These are phyloP conservation scores for Musca vetustissima DNA, from an alignment of 1,140 invertebrate genomes.

Conservation along the genomic window DNA sequence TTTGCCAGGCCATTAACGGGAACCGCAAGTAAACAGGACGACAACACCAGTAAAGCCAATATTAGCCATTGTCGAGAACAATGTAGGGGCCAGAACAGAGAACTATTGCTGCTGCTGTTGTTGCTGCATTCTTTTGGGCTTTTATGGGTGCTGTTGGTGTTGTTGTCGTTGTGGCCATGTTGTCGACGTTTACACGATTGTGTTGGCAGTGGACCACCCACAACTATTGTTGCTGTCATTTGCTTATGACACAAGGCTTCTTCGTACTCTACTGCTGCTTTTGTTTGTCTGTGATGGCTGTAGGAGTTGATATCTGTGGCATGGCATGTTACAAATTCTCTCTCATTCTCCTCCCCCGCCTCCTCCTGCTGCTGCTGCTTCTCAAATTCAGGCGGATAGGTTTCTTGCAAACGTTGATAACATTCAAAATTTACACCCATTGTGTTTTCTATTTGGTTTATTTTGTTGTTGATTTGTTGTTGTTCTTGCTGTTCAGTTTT, in stretches of 20 bases:
- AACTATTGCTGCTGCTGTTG: constrained; percentile 28
- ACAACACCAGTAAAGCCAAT: background rate
- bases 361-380: too few relatives aligned
- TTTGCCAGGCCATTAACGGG: constrained; percentile 54
- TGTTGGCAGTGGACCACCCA: background rate
- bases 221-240: background rate
- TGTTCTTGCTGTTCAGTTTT: constrained; percentile 2
- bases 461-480: constrained; percentile 15
- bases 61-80: constrained; percentile 18
- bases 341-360: too few relatives aligned
- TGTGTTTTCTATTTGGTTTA: constrained; percentile 12
- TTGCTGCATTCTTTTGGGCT: background rate
- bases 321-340: background rate
- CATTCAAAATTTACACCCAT: background rate
- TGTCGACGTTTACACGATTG: background rate
- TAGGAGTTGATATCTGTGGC: background rate
- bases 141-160: background rate
- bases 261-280: background rate
- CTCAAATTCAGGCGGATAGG: too few relatives aligned
- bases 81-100: constrained; percentile 28
- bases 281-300: background rate
- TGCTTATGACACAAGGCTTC: too few relatives aligned
- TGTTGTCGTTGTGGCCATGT: constrained; percentile 20
- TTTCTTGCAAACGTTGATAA: constrained; percentile 10
- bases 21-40: constrained; percentile 7